These are phyloP conservation scores for Diachasmimorpha longicaudata DNA, from an alignment of 1,140 invertebrate genomes.

Conservation along the genomic window DNA sequence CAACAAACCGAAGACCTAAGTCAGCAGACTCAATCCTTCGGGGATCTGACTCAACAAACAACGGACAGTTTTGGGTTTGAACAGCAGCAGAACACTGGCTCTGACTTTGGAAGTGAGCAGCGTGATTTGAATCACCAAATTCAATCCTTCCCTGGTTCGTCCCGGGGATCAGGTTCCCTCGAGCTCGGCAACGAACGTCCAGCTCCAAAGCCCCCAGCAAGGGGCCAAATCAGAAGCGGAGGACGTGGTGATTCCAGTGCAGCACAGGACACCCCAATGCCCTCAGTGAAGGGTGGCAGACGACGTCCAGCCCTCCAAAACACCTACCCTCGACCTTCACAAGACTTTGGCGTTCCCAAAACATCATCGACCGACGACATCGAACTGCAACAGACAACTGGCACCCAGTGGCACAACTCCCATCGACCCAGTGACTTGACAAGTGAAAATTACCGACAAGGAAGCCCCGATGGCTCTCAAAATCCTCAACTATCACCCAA, in stretches of 20 bases:
- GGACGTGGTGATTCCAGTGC: background rate
- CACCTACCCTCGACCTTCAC: background rate
- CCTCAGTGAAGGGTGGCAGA: constrained; percentile 2
- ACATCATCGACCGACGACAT: constrained; percentile 22
- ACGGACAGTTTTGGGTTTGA: background rate
- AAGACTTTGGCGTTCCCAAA: background rate
- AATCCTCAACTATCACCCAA: constrained; percentile 9
- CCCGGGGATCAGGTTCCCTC: background rate
- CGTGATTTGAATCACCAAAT: constrained; percentile 30
- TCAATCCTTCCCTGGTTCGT: background rate
- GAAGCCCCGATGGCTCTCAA: constrained; percentile 8
- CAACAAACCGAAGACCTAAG: constrained; percentile 27
- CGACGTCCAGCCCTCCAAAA: background rate
- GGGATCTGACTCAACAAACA: constrained; percentile 16
- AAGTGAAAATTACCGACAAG: constrained; percentile 24
- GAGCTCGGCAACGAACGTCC: background rate
- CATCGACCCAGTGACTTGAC: constrained; percentile 39
- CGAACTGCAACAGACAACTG: background rate
- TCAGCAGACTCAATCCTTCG: constrained; percentile 17
- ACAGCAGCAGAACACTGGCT: background rate
- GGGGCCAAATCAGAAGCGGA: background rate
- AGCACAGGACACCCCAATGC: too few relatives aligned
- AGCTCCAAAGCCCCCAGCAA: constrained; percentile 21
- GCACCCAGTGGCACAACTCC: constrained; percentile 34
- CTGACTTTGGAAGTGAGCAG: constrained; percentile 24